These are phyloP conservation scores for Hoplostethus atlanticus DNA, from an alignment of 2,797 vertebrate genomes.

Conservation along the genomic window DNA sequence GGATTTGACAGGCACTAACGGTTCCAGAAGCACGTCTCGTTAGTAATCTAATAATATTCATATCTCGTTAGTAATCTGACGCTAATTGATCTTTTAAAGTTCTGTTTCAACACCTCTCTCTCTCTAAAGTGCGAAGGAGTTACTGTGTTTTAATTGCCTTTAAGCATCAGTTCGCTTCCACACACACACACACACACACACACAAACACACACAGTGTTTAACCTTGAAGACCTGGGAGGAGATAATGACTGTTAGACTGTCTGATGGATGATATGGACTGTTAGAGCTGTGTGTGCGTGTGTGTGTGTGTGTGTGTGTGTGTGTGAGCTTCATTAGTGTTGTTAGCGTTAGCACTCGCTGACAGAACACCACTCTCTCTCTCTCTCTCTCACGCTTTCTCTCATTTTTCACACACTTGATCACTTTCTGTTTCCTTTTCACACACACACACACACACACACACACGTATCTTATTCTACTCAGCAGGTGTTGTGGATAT, in stretches of 20 bases:
- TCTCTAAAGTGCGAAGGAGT: not conserved
- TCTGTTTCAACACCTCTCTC: not conserved
- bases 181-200: constrained; percentile 3
- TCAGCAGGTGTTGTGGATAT: not conserved
- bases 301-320: constrained; percentile 29
- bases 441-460: not conserved
- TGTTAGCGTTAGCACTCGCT: constrained; percentile 45
- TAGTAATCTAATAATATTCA: constrained; percentile 58
- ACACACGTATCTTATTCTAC: not conserved
- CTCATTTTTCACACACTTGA: constrained; percentile 11
- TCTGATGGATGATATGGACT: not conserved
- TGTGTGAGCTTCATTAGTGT: constrained; percentile 40
- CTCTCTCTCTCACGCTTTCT: constrained; percentile 22
- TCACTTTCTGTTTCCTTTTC: constrained; percentile 36
- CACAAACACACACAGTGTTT: constrained; percentile 24
- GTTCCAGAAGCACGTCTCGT: constrained; percentile 7
- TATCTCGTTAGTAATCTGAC: constrained; percentile 50
- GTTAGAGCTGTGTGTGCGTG: not conserved
- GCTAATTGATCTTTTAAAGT: constrained; percentile 52
- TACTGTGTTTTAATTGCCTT: not conserved
- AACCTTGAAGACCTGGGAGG: constrained; percentile 23
- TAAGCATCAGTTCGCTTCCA: not conserved
- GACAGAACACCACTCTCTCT: constrained; percentile 36
- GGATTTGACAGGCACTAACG: constrained; percentile 48
- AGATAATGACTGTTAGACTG: not conserved